These are phyloP conservation scores for Leptinotarsa undecemlineata DNA, from an alignment of 1,140 invertebrate genomes.

Conservation along the genomic window DNA sequence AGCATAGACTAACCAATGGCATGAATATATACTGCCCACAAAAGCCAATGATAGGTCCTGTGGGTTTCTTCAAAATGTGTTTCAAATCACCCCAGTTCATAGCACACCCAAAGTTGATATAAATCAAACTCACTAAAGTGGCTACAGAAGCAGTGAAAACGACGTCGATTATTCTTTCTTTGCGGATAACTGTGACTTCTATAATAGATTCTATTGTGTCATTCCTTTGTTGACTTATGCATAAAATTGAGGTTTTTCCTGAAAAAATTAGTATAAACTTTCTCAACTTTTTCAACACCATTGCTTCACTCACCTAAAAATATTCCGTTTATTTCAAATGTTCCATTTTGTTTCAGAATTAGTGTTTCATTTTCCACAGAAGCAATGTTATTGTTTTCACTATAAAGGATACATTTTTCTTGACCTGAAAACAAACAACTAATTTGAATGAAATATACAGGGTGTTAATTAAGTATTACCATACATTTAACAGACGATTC, in stretches of 20 bases:
- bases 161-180: slow-evolving; percentile 69
- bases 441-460: too few relatives aligned
- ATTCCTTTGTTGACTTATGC: slow-evolving; percentile 14
- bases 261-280: slow-evolving; percentile 14
- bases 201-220: slow-evolving; percentile 13
- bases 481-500: too few relatives aligned
- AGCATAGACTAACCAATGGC: slow-evolving; percentile 76
- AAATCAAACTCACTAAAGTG: slow-evolving; percentile 74
- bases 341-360: slow-evolving; percentile 20
- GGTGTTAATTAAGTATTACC: too few relatives aligned
- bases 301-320: slow-evolving; percentile 64
- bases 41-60: slow-evolving; percentile 85
- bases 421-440: too few relatives aligned
- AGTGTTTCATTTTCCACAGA: slow-evolving; percentile 26
- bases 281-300: slow-evolving; percentile 11
- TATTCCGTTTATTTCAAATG: slow-evolving; percentile 62
- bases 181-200: slow-evolving; percentile 64
- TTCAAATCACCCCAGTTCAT: slow-evolving; percentile 77
- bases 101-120: slow-evolving; percentile 93
- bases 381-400: slow-evolving; percentile 33
- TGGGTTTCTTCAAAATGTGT: slow-evolving; percentile 71
- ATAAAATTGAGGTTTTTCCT: slow-evolving; percentile 40
- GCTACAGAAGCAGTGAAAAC: slow-evolving; percentile 80
- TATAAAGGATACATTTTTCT: slow-evolving; percentile 20
- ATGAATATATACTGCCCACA: slow-evolving; percentile 84